Base-by-base conservation (phyloP, 2,797 vertebrate species). In the Sciaenops ocellatus region DNA sequence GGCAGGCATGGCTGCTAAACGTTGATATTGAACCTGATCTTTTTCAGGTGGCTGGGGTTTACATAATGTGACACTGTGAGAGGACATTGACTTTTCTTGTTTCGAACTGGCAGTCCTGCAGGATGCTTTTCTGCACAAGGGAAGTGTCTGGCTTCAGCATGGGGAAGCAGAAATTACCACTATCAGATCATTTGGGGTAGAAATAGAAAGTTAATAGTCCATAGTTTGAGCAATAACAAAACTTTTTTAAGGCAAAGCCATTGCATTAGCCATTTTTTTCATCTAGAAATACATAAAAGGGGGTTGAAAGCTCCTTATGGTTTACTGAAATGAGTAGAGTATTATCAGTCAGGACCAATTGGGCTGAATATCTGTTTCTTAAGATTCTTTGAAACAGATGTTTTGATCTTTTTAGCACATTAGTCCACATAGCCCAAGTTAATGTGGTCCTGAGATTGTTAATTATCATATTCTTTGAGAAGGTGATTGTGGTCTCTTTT, bases 1-100 rank as follows among this genome's bases (percentile, higher is more conserved):
- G 11, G 26, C 71, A 51, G 46, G 41, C 54, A 48, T 38, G 41
- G 62, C 69, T 7, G 7, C 46, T 71, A 65, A 88, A 74, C 12
- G 18, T 42, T 70, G 56, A 80, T 85, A 83, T 84, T 22, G 78
- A 83, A 61, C 60, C 46, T 47, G 79, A 79, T 89, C 57, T 5
- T 83, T 86, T 84, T 89, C 85, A 80, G 81, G 80, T 79, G 78
- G 78, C 81, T 79, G 71, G 63, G 74, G 64, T 88, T 88, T 86
- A 82, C 67, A 76, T 89, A 76, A 81, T 80, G 82, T 86, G 76
- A 47, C 71, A 28, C 78, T 61, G 46, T 82, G 79, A 86, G 84
- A 84, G 54, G 60, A 76, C 80, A 92, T 89, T 77, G 90, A 90
- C 90, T 88, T 88, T 86, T 56, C 55, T 76, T 78, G 69, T 83